A percentile compares a stretch with the other conserved stretches of the same genome.
These are phyloP conservation scores for Myiozetetes cayanensis DNA, from an alignment of 2,113 vertebrate genomes.

Conservation along the genomic window DNA sequence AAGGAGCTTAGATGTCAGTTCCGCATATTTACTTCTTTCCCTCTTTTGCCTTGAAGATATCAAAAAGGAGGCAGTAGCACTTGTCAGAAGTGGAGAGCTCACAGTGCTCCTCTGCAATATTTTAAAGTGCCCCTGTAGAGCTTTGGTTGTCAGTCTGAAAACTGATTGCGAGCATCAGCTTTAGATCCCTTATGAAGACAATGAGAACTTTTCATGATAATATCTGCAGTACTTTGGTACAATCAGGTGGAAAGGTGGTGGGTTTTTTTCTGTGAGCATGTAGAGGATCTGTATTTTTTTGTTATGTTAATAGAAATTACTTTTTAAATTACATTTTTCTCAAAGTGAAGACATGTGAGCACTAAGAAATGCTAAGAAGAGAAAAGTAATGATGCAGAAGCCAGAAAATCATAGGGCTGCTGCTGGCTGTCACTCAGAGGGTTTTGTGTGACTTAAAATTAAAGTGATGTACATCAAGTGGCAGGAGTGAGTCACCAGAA, in stretches of 20 bases:
- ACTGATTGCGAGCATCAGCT: not conserved
- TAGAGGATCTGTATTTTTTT: not conserved
- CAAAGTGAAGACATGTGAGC: not conserved
- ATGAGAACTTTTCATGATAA: not conserved
- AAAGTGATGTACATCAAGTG: slow-evolving; percentile 14
- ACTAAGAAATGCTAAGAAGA: slow-evolving; percentile 13
- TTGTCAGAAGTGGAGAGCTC: not conserved
- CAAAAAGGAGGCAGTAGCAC: not conserved
- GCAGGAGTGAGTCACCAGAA: slow-evolving; percentile 59
- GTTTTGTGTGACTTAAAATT: slow-evolving; percentile 54
- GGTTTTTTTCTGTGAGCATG: not conserved
- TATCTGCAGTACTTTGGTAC: not conserved
- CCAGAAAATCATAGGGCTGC: slow-evolving; percentile 54
- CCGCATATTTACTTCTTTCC: not conserved
- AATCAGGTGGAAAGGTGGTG: not conserved
- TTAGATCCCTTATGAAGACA: not conserved
- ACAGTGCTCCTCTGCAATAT: not conserved
- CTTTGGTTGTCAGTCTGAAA: not conserved
- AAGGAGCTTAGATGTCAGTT: not conserved
- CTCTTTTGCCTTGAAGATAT: not conserved
- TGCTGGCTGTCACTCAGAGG: slow-evolving; percentile 38
- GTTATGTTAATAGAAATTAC: not conserved
- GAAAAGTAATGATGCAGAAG: slow-evolving; percentile 40
- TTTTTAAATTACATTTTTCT: slow-evolving; percentile 7
- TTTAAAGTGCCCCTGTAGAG: not conserved